Conservation (phyloP, 1,140 invertebrate species). For the Orchestia grillus region DNA sequence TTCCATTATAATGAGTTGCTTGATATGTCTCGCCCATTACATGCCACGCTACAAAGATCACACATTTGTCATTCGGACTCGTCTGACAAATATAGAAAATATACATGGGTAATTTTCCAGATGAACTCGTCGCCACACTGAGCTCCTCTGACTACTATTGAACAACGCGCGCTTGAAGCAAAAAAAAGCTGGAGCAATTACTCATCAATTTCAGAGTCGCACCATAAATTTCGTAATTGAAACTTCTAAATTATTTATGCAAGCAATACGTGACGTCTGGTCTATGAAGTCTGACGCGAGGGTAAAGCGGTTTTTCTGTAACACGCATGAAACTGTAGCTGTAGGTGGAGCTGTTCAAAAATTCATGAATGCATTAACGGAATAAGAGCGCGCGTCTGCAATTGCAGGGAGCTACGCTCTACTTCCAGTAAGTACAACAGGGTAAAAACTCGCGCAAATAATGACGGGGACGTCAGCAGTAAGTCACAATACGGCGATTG, state of each 20-base stretch:
- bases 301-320: background rate
- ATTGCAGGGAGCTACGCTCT: background rate
- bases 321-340: background rate
- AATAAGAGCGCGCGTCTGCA: slow-evolving; percentile 32
- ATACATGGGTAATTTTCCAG: background rate
- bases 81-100: background rate
- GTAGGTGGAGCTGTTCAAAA: background rate
- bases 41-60: background rate
- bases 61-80: background rate
- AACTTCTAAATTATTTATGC: background rate
- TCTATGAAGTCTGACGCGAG: background rate
- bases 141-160: background rate
- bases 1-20: background rate
- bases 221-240: background rate
- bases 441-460: slow-evolving; percentile 16
- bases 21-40: background rate
- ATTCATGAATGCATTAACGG: slow-evolving; percentile 30
- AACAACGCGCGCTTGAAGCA: background rate
- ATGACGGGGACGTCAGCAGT: background rate
- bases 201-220: background rate
- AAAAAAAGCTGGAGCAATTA: background rate
- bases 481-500: background rate
- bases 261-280: background rate
- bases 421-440: background rate
- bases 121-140: background rate